Base-by-base conservation (phyloP, 1,140 invertebrate species). In the Antheraea pernyi region DNA sequence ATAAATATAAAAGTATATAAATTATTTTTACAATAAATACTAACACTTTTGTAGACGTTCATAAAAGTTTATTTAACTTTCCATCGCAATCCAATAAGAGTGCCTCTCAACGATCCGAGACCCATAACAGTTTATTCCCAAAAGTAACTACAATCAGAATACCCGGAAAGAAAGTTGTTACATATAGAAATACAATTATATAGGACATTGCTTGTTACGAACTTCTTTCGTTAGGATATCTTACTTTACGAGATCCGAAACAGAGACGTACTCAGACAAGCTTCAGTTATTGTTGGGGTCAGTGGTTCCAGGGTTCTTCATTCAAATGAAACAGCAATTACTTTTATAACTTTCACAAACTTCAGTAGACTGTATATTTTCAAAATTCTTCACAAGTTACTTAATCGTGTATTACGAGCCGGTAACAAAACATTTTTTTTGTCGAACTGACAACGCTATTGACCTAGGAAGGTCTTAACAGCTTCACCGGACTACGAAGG, bases 201-300 rank as follows among this genome's bases (percentile, higher is more conserved):
- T 75, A 77, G 68, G 71, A 80, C 78, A 79, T 72, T 73, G 77
- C 78, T 81, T 83, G 79, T 80, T 84, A 66, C 76, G 70, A 84
- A 84, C 74, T 84, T 80, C 77, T 84, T 82, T 80, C 76, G 76
- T 73, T 81, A 82, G 78, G 74, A 76, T 80, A 84, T 83, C 78
- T 77, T 82, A 85, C 68, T 85, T 85, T 78, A 68, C 67, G 71
- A 70, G 68, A 59, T 61, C 59, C 73, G 58, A 58, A 37, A 10
- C 59, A 61, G 59, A n/a, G 19, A 22, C 59, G 19, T 22, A 9
- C 59, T 53, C 39, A 42, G 7, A 42, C 11, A 8, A 7, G 11
- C 7, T 9, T 7, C 39, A 11, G 7, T 11, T 42, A 42, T 9
- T n/a, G n/a, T n/a, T n/a, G n/a, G n/a, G n/a, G n/a, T n/a, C n/a